These are phyloP conservation scores for Chaetura pelagica DNA, from an alignment of 2,113 vertebrate genomes.

Conservation along the genomic window DNA sequence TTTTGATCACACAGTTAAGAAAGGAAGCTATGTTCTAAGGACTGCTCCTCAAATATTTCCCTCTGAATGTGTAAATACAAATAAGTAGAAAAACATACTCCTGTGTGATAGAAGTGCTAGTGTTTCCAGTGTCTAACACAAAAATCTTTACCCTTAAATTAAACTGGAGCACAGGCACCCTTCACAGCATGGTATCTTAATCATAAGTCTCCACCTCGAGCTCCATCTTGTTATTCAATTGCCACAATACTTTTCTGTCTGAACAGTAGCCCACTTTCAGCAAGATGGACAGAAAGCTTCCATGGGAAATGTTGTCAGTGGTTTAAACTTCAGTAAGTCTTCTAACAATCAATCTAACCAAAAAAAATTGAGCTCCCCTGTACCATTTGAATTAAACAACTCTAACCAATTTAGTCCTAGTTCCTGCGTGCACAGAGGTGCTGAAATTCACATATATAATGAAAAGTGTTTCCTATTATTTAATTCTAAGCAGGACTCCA, in stretches of 20 bases:
- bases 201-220: not conserved
- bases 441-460: not conserved
- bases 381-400: not conserved
- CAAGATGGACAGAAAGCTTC: not conserved
- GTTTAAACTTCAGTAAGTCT: not conserved
- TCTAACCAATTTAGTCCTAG: not conserved
- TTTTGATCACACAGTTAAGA: not conserved
- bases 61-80: not conserved
- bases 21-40: not conserved
- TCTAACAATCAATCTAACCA: not conserved
- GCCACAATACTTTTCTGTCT: not conserved
- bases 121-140: not conserved
- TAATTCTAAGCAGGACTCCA: not conserved
- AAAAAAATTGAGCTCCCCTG: accelerated
- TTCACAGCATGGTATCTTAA: not conserved
- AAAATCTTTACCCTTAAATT: not conserved
- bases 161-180: accelerated
- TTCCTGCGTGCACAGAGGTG: not conserved
- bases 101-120: not conserved
- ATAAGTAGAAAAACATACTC: not conserved
- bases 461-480: not conserved
- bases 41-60: not conserved
- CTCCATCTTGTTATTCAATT: not conserved
- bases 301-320: not conserved
- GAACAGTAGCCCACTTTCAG: not conserved